A percentile compares a stretch with the other conserved stretches of the same genome.
Conservation (phyloP, 1,140 invertebrate genomes). For the Brachionus asplanchnoidis region DNA sequence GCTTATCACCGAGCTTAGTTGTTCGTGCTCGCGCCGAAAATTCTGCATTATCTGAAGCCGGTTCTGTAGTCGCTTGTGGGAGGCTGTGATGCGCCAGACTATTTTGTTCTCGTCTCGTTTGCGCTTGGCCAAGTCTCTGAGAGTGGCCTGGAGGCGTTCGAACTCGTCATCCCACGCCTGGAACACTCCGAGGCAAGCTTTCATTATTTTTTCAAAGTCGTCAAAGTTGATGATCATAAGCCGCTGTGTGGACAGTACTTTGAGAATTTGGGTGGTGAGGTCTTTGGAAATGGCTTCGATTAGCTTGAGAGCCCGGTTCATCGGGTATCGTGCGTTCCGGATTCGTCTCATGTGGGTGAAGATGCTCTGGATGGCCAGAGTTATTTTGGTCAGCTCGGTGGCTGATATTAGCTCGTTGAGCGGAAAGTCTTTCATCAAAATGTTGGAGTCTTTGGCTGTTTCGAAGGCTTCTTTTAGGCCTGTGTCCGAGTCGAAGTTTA, state of each 20-base stretch:
- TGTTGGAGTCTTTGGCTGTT: conserved; percentile 95
- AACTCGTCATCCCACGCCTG: conserved; percentile 97
- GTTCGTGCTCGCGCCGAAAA: conserved; percentile 93
- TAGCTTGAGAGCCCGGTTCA: conserved; percentile 80
- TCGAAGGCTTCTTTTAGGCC: conserved; percentile 92
- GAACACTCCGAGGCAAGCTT: conserved; percentile 90
- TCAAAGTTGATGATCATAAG: conserved; percentile 97
- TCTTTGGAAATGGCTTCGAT: conserved; percentile 97
- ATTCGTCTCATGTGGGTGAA: conserved; percentile 93
- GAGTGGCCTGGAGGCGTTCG: conserved; percentile 83
- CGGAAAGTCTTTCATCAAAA: conserved; percentile 98
- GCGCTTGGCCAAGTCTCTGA: conserved; percentile 88
- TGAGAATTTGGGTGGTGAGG: conserved; percentile 82
- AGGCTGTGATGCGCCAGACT: conserved; percentile 88
- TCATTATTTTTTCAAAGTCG: conserved; percentile 94
- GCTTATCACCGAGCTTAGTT: conserved; percentile 89
- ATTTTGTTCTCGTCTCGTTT: conserved; percentile 95
- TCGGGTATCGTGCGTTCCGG: conserved; percentile 93
- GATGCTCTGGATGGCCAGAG: conserved; percentile 76
- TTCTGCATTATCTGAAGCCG: conserved; percentile 87
- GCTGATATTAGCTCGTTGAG: conserved; percentile 94
- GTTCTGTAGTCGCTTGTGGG: conserved; percentile 87
- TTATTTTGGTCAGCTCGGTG: conserved; percentile 87
- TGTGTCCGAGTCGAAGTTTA: conserved; percentile 96
- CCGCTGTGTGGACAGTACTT: conserved; percentile 82